Evolutionary conservation across 2,797 vertebrate genomes (phyloP), one percentile per base, ranked within the genome.

Genomic region (Coranthus polyacanthus): DNA sequence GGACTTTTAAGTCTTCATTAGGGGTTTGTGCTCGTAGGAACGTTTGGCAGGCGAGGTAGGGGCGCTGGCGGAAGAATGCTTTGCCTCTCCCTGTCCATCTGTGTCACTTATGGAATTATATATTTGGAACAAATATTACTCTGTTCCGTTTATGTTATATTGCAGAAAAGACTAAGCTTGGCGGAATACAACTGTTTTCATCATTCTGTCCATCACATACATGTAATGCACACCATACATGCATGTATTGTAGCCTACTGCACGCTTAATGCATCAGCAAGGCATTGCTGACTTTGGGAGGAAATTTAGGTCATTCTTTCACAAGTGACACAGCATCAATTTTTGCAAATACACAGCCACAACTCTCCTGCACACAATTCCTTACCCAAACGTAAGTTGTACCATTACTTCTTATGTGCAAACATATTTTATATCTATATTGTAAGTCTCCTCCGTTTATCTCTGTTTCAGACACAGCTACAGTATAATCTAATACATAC

Each of bases 1-100:
- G 54, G 72, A 83, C 60, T 85, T 89, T 87, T 59, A 72, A 60
- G 41, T 82, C 83, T 83, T 79, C 75, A 81, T 77, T 55, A 70
- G 72, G 77, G 81, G 69, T 72, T 82, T 79, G 64, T 57, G 52
- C 58, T 62, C 46, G 42, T 57, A 67, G 85, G 85, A 87, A 87
- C 75, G 83, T 49, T 85, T 69, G 62, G 61, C 72, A 88, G 82
- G 85, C 64, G 72, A 44, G 45, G 54, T 16, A 60, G 21, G 55
- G 68, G 64, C 49, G 77, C 72, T 15, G 68, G 54, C 10, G 69
- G 79, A 86, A 86, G 73, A 70, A 68, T 66, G 59, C 47, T 81
- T 54, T 67, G 71, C 50, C 47, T 83, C 43, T 66, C 51, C 43
- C 16, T 54, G 57, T 79, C 57, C 43, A 11, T 68, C 68, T 12